Base-by-base conservation (phyloP, 2,888 invertebrate species). In the Cyrtodaria siliqua region DNA sequence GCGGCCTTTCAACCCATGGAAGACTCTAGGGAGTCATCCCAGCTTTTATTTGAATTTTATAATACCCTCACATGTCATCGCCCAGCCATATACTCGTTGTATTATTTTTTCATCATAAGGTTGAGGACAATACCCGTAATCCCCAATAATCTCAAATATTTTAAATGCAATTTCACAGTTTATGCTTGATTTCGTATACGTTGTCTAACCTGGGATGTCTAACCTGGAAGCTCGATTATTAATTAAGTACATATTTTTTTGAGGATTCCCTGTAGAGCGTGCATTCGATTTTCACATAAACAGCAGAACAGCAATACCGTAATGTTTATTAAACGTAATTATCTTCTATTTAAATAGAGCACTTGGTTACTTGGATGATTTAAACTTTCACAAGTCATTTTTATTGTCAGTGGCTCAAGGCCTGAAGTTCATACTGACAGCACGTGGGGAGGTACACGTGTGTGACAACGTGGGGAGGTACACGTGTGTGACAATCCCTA, bases 251-350 rank as follows among this genome's bases (percentile, higher is more conserved):
- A 57, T 20, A 38, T 62, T 24, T 70, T 61, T 56, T 29, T 18
- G 55, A 62, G 56, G 47, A 62, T 62, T 47, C 69, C 69, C 56
- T 33, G 69, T 44, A 56, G 69, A 70, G 62, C 38, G 56, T 33
- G 33, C 33, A 33, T 33, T 8, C 12, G 33, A 33, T 33, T 33
- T 33, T 33, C 12, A 47, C 49, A 56, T 55, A 24, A 64, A n/a
- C 64, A 24, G 18, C 47, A 20, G 33, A 49, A 62, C 56, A 56
- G 38, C 62, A 62, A 62, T 62, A 40, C 20, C 29, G 59, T 52
- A 67, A 67, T 59, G 67, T 33, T 67, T 67, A 59, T 59, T 57
- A 52, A 59, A 59, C 26, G 38, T 50, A 67, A 67, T 59, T 50
- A 61, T 62, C 55, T 27, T 55, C 27, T 33, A 44, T 53, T 62